A percentile compares a stretch with the other conserved stretches of the same genome.
Evolutionary conservation across 2,113 vertebrate species (phyloP).

Genomic region (Cololabis saira): DNA sequence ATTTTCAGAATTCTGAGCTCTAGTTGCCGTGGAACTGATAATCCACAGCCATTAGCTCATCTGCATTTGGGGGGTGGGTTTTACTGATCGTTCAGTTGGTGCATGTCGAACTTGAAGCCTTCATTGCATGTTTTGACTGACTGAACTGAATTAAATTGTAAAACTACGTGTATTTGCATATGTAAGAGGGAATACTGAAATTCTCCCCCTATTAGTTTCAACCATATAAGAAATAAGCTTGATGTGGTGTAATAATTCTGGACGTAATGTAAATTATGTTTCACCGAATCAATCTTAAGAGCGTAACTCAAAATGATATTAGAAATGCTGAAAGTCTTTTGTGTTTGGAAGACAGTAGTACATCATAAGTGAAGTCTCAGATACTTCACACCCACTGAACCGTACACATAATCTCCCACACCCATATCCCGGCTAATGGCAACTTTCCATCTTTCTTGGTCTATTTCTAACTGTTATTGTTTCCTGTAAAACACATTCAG

Average conservation of each 20-base stretch:
- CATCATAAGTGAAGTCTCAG: conserved; percentile 2
- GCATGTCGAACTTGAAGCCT: no score
- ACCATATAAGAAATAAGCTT: no score
- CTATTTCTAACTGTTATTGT: conserved; percentile 44
- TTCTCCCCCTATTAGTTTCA: no score
- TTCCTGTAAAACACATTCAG: conserved; percentile 26
- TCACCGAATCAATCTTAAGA: background rate
- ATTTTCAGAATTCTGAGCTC: no score
- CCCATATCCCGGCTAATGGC: conserved; percentile 14
- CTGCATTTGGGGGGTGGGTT: no score
- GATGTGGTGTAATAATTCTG: background rate
- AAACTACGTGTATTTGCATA: background rate
- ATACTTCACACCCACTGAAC: conserved; percentile 12
- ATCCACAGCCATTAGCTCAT: no score
- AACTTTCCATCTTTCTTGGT: conserved; percentile 40
- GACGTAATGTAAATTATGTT: background rate
- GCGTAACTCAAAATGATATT: background rate
- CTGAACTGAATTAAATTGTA: background rate
- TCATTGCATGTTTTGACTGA: no score
- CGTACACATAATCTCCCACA: conserved; percentile 10
- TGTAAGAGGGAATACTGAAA: background rate
- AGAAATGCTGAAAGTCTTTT: conserved; percentile 1
- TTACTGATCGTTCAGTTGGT: no score
- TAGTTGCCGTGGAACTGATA: no score
- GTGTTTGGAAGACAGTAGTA: background rate